These are phyloP conservation scores for Tangachromis dhanisi DNA, from an alignment of 2,113 vertebrate species.

Conservation along the genomic window DNA sequence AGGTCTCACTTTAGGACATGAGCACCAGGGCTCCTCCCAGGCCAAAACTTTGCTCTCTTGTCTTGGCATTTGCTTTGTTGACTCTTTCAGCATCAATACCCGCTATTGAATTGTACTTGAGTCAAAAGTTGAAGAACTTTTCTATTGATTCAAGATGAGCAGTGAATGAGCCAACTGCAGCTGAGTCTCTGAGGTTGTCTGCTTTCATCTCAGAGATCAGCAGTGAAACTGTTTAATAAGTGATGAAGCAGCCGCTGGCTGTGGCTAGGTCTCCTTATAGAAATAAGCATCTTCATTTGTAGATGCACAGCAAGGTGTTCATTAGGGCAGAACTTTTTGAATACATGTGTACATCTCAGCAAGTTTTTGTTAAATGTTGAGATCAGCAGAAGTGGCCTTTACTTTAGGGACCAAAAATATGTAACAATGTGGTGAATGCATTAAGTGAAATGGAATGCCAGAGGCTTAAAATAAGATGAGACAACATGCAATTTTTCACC, in stretches of 20 bases:
- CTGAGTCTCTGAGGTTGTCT: not conserved
- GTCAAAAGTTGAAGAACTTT: slow-evolving; percentile 41
- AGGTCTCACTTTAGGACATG: not conserved
- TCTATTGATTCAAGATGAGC: slow-evolving; percentile 18
- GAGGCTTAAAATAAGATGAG: not conserved
- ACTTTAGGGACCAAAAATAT: not conserved
- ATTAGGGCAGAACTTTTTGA: not conserved
- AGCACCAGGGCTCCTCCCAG: not conserved
- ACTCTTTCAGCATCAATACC: slow-evolving; percentile 1
- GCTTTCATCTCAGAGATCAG: slow-evolving; percentile 31
- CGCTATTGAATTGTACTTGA: not conserved
- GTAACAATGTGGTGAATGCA: not conserved
- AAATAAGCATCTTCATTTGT: not conserved
- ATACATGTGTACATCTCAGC: not conserved
- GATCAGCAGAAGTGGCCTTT: not conserved
- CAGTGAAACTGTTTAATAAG: slow-evolving; percentile 39
- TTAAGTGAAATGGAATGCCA: not conserved
- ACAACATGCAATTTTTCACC: too few relatives aligned
- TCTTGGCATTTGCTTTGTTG: not conserved
- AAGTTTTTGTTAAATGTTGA: not conserved
- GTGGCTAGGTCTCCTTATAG: not conserved
- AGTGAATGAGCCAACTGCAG: not conserved
- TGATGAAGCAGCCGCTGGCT: slow-evolving; percentile 28
- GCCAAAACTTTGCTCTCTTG: not conserved
- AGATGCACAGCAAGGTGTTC: not conserved